These are phyloP conservation scores for Bursaphelenchus okinawaensis DNA, from an alignment of 2,888 invertebrate species.

Conservation along the genomic window DNA sequence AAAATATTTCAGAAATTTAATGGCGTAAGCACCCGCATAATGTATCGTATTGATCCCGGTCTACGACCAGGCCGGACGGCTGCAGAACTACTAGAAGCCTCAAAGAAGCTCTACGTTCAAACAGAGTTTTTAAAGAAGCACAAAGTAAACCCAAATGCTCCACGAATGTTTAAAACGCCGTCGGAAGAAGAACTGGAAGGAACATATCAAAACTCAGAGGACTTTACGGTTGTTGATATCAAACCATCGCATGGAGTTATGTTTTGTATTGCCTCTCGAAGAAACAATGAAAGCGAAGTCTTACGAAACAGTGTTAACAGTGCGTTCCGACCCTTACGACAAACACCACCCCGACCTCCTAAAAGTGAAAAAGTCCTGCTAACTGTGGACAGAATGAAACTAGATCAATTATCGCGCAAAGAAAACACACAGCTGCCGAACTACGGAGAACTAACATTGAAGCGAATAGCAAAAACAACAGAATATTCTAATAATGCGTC, in stretches of 20 bases:
- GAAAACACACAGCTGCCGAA: neutral
- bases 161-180: slow-evolving; percentile 1
- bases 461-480: neutral
- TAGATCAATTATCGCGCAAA: neutral
- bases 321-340: neutral
- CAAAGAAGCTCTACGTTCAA: slow-evolving; percentile 25
- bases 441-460: neutral
- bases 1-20: neutral
- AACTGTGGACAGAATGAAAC: neutral
- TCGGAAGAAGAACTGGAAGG: slow-evolving; percentile 12
- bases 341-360: neutral
- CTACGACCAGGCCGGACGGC: slow-evolving; percentile 16
- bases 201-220: neutral
- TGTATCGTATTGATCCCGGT: neutral
- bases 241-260: neutral
- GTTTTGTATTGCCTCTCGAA: neutral
- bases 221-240: neutral
- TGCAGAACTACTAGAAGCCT: slow-evolving; percentile 25
- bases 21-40: neutral
- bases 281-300: neutral
- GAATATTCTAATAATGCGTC: no score
- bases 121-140: slow-evolving; percentile 23
- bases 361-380: slow-evolving; percentile 1
- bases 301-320: neutral
- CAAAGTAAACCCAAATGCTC: slow-evolving; percentile 12